These are phyloP conservation scores for Brienomyrus longianalis DNA, from an alignment of 2,113 vertebrate genomes.

Conservation along the genomic window DNA sequence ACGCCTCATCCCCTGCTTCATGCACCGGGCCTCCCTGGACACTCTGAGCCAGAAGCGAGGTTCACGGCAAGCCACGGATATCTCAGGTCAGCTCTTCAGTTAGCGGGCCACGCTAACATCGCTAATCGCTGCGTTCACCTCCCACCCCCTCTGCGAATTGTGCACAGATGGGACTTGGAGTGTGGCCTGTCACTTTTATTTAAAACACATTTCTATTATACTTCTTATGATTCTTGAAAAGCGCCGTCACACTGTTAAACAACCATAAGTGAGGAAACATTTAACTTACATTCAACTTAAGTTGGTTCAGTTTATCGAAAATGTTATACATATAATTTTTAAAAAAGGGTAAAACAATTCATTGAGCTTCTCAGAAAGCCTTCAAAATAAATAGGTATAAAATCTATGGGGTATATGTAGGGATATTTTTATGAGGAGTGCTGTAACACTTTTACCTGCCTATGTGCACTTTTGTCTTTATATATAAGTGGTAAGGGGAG, in stretches of 20 bases:
- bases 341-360: not conserved
- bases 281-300: not conserved
- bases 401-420: not conserved
- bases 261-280: not conserved
- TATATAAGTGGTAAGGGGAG: not conserved
- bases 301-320: not conserved
- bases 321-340: not conserved
- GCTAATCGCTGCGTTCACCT: not conserved
- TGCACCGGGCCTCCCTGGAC: slow-evolving; percentile 5
- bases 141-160: not conserved
- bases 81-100: not conserved
- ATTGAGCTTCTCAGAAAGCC: not conserved
- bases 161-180: not conserved
- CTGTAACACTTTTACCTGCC: not conserved
- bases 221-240: not conserved
- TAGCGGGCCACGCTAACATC: not conserved
- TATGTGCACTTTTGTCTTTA: not conserved
- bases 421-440: not conserved
- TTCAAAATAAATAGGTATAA: not conserved
- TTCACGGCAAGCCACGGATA: not conserved
- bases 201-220: not conserved
- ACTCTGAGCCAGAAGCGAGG: not conserved
- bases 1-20: not conserved
- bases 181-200: not conserved
- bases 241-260: not conserved